Base-by-base conservation (phyloP, 2,113 vertebrate species). In the Dipodomys spectabilis region DNA sequence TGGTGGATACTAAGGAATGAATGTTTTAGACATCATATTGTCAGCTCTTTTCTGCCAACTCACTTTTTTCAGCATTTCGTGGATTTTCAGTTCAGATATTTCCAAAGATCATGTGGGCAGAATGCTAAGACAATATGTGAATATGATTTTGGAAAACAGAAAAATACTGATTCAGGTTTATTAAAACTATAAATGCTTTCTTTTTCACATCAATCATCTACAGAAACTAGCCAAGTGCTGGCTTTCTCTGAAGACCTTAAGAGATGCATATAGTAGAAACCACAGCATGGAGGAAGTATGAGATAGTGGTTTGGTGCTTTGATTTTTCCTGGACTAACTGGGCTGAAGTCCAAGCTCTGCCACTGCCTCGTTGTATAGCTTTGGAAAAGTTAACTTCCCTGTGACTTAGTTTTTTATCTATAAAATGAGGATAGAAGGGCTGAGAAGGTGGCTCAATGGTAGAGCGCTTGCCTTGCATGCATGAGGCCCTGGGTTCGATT, bases 131-230 rank as follows among this genome's bases (percentile, higher is more conserved):
- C 3, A 72, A n/a, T 25, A 60, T 6, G 16, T 13, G 44, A 1
- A 30, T 2, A n/a, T 30, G 28, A 2, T 92, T 92, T 93, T 73
- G n/a, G 7, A n/a, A 93, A 79, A 72, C 0, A 93, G 65, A 90
- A 92, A 92, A 82, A 73, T 49, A 27, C 22, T 9, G 13, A 30
- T 67, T 35, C 27, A 39, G 49, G 85, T 28, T 96, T 82, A 49
- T 9, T n/a, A 57, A 73, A 68, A 72, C 15, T 19, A 22, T 35
- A 27, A 73, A 65, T 53, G 12, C 23, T 64, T 4, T 65, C 53
- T 92, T 53, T 53, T 30, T 57, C 2, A 45, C 6, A 60, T 90
- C 30, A 64, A 32, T 30, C 23, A 49, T 28, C 77, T 64, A 64
- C 5, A 44, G 28, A 65, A 27, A 44, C 53, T 16, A 20, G 23